phyloP scores from a whole-genome alignment of 2,888 invertebrate species.

The Drosophila leonis region DNA sequence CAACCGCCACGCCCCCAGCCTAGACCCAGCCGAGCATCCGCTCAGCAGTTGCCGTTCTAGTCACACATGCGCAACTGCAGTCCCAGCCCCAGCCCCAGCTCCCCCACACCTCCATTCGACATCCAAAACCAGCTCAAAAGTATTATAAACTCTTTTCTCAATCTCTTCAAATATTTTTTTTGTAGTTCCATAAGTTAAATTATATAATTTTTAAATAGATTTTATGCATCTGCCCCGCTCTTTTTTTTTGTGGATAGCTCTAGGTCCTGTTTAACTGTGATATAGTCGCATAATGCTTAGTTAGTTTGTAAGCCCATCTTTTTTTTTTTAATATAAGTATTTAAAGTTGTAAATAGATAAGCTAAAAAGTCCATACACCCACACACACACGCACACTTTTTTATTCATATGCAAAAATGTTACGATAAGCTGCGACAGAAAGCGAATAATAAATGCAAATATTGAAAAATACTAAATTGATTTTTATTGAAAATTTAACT shows the following conservation, averaged over 20 bases:
- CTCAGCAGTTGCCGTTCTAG: constrained; percentile 70
- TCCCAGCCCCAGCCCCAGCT: not conserved
- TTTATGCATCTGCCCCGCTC: constrained; percentile 3
- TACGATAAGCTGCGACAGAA: constrained; percentile 37
- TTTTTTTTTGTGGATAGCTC: constrained; percentile 9
- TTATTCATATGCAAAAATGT: constrained; percentile 33
- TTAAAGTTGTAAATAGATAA: constrained; percentile 46
- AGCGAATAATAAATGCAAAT: constrained; percentile 45
- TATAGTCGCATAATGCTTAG: constrained; percentile 67
- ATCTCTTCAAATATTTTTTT: constrained; percentile 8
- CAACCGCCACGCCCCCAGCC: not conserved
- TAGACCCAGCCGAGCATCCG: not conserved
- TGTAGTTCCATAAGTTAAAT: constrained; percentile 38
- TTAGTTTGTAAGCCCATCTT: constrained; percentile 43
- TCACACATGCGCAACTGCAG: constrained; percentile 63
- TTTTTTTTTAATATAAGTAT: constrained; percentile 17
- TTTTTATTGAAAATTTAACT: not conserved
- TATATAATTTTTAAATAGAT: constrained; percentile 19
- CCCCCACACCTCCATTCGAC: constrained; percentile 15
- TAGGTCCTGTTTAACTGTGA: constrained; percentile 59
- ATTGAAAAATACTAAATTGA: constrained; percentile 5
- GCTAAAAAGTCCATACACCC: constrained; percentile 20
- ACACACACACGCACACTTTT: not conserved
- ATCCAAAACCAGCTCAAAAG: constrained; percentile 53
- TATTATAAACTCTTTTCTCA: constrained; percentile 41